These are phyloP conservation scores for Sebastes iracundus DNA, from an alignment of 2,797 vertebrate species.

Conservation along the genomic window DNA sequence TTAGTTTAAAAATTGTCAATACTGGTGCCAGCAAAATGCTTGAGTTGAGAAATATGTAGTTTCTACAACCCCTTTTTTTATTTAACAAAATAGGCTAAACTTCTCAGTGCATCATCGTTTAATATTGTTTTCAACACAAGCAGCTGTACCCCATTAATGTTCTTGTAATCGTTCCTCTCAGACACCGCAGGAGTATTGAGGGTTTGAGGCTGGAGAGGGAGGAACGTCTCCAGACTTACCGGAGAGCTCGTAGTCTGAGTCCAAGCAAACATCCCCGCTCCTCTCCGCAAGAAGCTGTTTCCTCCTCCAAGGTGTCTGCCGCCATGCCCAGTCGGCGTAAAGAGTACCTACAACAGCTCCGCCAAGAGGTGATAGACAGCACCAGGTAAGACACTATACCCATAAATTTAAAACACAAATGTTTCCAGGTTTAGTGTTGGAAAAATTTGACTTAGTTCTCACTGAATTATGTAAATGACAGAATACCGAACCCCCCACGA, in stretches of 20 bases:
- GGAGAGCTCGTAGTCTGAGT: constrained; percentile 88
- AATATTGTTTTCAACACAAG: neutral
- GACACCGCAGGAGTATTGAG: constrained; percentile 89
- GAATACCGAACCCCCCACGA: constrained; percentile 75
- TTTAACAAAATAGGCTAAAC: neutral
- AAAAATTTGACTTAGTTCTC: neutral
- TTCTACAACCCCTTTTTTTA: neutral
- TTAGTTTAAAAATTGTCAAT: neutral
- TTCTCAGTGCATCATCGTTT: neutral
- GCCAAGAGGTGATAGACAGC: constrained; percentile 86
- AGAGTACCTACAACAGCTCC: constrained; percentile 87
- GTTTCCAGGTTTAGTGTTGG: neutral
- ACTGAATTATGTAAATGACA: constrained; percentile 44
- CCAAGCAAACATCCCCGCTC: constrained; percentile 84
- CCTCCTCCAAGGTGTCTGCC: constrained; percentile 46
- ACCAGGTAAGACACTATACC: constrained; percentile 80
- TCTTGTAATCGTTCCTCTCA: constrained; percentile 50
- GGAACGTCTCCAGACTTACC: constrained; percentile 83
- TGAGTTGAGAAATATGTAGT: neutral
- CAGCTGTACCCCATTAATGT: neutral
- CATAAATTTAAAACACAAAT: neutral
- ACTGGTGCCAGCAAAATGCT: neutral
- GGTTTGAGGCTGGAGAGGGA: constrained; percentile 85
- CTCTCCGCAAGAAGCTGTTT: constrained; percentile 35
- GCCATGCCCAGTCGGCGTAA: constrained; percentile 81